Conservation (phyloP, 2,888 invertebrate species). For the Camponotus fellah region DNA sequence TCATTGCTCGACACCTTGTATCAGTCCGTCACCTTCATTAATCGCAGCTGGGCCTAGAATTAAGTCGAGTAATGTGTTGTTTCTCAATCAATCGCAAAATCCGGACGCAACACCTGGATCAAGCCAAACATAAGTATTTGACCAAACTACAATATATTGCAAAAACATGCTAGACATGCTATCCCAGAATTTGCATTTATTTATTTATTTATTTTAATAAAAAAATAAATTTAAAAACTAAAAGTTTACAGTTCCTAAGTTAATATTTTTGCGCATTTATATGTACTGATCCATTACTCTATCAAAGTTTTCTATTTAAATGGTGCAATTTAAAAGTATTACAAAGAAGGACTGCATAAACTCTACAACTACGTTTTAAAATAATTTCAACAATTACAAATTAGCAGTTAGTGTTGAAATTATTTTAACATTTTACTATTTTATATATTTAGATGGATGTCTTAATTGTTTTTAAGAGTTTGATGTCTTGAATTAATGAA, state of each 20-base stretch:
- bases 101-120: constrained; percentile 75
- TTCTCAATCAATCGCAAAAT: constrained; percentile 88
- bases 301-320: constrained; percentile 28
- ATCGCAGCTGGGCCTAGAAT: constrained; percentile 86
- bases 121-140: constrained; percentile 71
- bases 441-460: constrained; percentile 14
- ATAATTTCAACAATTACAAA: background rate
- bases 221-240: constrained; percentile 12
- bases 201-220: constrained; percentile 57
- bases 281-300: background rate
- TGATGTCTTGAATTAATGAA: background rate
- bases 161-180: constrained; percentile 8
- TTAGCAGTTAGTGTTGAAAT: constrained; percentile 20
- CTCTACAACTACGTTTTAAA: background rate
- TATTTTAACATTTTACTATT: constrained; percentile 36
- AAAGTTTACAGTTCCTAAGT: constrained; percentile 69
- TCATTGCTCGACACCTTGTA: constrained; percentile 92
- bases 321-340: constrained; percentile 43
- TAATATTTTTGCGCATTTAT: constrained; percentile 44
- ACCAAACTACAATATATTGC: background rate
- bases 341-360: constrained; percentile 12
- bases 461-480: constrained; percentile 37
- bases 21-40: constrained; percentile 91
- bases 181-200: constrained; percentile 61
- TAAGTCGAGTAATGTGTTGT: constrained; percentile 89